phyloP scores from a whole-genome alignment of 1,140 invertebrate genomes.

The Carposina sasakii region DNA sequence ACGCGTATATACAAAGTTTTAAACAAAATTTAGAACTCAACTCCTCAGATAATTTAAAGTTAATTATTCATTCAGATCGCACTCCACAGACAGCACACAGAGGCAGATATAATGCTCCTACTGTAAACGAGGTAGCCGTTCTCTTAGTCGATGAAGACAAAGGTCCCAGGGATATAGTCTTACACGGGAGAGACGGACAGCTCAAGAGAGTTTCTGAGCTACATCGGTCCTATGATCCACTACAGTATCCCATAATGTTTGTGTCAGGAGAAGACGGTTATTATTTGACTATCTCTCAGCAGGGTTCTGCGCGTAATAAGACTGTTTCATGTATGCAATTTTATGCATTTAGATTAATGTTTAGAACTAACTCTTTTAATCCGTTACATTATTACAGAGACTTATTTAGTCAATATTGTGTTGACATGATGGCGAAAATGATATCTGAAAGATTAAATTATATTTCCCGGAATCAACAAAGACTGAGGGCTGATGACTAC shows the following conservation, averaged over 20 bases:
- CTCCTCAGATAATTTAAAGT: slow-evolving; percentile 29
- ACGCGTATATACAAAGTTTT: slow-evolving; percentile 31
- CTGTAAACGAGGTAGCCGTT: slow-evolving; percentile 42
- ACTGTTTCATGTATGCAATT: slow-evolving; percentile 34
- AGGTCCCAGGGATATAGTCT: slow-evolving; percentile 36
- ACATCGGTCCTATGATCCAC: slow-evolving; percentile 43
- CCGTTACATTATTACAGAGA: slow-evolving; percentile 33
- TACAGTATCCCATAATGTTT: slow-evolving; percentile 54
- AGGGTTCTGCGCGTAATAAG: slow-evolving; percentile 2
- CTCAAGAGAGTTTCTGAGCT: slow-evolving; percentile 32
- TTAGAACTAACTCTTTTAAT: slow-evolving; percentile 42
- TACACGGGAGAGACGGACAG: slow-evolving; percentile 29
- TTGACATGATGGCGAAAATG: slow-evolving; percentile 56
- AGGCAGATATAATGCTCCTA: slow-evolving; percentile 44
- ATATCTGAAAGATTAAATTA: slow-evolving; percentile 44
- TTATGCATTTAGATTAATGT: slow-evolving; percentile 35
- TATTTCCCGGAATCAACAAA: slow-evolving; percentile 44
- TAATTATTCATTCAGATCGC: slow-evolving; percentile 44
- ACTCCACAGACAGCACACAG: slow-evolving; percentile 38
- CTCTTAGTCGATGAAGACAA: slow-evolving; percentile 41
- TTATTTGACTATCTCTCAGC: background rate
- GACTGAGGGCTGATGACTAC: slow-evolving; percentile 50
- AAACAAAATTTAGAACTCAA: slow-evolving; percentile 31
- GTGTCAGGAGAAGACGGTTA: slow-evolving; percentile 20
- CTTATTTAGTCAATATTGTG: slow-evolving; percentile 45